Conservation (phyloP, 2,797 vertebrate genomes). For the Lutra lutra region DNA sequence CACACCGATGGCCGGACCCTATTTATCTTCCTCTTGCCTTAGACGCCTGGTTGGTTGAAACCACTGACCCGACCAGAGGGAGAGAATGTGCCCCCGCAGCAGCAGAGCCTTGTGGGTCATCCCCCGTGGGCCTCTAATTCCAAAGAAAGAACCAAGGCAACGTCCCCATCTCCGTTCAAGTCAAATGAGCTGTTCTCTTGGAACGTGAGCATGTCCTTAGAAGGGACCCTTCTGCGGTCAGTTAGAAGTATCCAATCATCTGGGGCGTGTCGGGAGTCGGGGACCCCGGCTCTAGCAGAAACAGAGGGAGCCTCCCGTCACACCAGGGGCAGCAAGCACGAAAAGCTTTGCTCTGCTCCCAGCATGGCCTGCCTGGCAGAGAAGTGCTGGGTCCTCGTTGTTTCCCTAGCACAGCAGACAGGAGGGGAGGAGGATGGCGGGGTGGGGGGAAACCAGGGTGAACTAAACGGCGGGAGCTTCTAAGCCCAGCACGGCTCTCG, state of each 20-base stretch:
- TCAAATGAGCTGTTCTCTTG: background rate
- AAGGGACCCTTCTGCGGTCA: background rate
- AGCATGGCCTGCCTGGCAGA: background rate
- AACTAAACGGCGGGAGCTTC: background rate
- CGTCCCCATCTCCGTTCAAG: background rate
- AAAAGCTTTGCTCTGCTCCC: background rate
- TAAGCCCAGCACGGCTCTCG: background rate
- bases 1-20: background rate
- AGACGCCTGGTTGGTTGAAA: background rate
- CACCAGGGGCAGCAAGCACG: background rate
- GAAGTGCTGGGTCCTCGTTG: no score
- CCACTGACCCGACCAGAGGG: background rate
- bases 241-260: background rate
- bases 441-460: background rate
- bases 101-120: background rate
- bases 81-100: background rate
- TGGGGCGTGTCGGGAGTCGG: background rate
- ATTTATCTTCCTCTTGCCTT: background rate
- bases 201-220: background rate
- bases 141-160: background rate
- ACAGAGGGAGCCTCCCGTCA: background rate
- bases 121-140: background rate
- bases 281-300: background rate
- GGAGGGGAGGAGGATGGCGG: background rate
- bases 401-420: background rate